Conservation (phyloP, 1,140 invertebrate genomes). For the Ceratosolen solmsi region DNA sequence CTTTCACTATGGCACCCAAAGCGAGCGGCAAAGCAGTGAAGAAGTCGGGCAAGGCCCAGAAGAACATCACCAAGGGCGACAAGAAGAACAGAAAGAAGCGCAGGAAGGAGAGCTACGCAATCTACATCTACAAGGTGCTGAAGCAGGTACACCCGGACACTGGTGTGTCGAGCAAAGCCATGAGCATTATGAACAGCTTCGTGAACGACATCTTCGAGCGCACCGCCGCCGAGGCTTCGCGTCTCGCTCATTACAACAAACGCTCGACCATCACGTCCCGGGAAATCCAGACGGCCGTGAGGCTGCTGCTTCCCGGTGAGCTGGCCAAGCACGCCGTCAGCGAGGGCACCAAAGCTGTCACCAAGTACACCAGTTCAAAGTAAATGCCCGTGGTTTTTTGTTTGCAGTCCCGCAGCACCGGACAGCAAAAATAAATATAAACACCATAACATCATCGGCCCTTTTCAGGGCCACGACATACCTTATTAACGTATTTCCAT, state of each 20-base stretch:
- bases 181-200: conserved; percentile 81
- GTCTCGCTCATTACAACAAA: conserved; percentile 77
- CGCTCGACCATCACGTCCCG: conserved; percentile 70
- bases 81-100: conserved; percentile 77
- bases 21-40: conserved; percentile 72
- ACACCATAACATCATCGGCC: conserved; percentile 18
- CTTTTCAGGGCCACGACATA: conserved; percentile 33
- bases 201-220: conserved; percentile 76
- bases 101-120: conserved; percentile 81
- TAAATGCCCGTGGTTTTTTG: too few species aligned
- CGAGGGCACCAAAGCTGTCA: conserved; percentile 74
- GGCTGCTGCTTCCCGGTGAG: conserved; percentile 69
- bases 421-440: background rate
- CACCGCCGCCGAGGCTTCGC: conserved; percentile 76
- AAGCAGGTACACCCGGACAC: conserved; percentile 79
- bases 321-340: conserved; percentile 74
- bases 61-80: conserved; percentile 75
- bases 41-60: conserved; percentile 75
- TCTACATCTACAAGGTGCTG: conserved; percentile 83
- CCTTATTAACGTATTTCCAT: background rate
- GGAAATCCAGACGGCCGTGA: conserved; percentile 71
- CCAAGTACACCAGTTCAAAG: conserved; percentile 65
- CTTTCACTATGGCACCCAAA: conserved; percentile 71
- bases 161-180: conserved; percentile 71
- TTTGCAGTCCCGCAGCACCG: too few species aligned